Percentiles rank a stretch among this genome's conserved stretches.
Evolutionary conservation across 2,888 invertebrate species (phyloP).

Genomic region (Perizoma affinitatum): DNA sequence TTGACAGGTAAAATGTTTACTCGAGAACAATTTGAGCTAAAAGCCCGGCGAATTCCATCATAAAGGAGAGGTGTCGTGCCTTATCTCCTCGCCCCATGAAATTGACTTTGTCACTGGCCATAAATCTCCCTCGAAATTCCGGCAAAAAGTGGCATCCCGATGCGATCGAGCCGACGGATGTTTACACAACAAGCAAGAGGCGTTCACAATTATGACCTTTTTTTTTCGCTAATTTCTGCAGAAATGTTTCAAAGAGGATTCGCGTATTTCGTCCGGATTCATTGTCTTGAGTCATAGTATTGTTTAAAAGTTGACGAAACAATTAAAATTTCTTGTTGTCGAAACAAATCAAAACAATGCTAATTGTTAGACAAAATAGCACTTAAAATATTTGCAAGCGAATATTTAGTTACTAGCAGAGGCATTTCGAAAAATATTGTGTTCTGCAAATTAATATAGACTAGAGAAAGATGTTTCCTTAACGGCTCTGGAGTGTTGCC

Average conservation of each 20-base stretch:
- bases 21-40: slow-evolving; percentile 75
- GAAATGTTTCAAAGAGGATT: slow-evolving; percentile 51
- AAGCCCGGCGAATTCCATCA: slow-evolving; percentile 73
- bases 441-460: slow-evolving; percentile 69
- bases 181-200: slow-evolving; percentile 76
- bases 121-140: slow-evolving; percentile 72
- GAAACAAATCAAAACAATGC: slow-evolving; percentile 12
- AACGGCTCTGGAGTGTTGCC: slow-evolving; percentile 70
- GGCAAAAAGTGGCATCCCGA: slow-evolving; percentile 66
- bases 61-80: slow-evolving; percentile 63
- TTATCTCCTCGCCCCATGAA: slow-evolving; percentile 70
- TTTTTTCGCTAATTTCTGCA: slow-evolving; percentile 58
- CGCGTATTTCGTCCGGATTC: slow-evolving; percentile 38
- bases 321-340: slow-evolving; percentile 6
- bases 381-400: slow-evolving; percentile 20
- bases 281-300: slow-evolving; percentile 39
- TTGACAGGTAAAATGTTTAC: slow-evolving; percentile 80
- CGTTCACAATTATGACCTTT: slow-evolving; percentile 51
- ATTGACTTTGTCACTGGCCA: slow-evolving; percentile 81
- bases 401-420: slow-evolving; percentile 50
- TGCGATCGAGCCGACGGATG: slow-evolving; percentile 69
- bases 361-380: slow-evolving; percentile 6
- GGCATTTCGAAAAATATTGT: slow-evolving; percentile 70
- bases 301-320: slow-evolving; percentile 51
- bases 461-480: slow-evolving; percentile 54